Evolutionary conservation across 2,888 invertebrate genomes (phyloP).

Genomic region (Drosophila subsilvestris): DNA sequence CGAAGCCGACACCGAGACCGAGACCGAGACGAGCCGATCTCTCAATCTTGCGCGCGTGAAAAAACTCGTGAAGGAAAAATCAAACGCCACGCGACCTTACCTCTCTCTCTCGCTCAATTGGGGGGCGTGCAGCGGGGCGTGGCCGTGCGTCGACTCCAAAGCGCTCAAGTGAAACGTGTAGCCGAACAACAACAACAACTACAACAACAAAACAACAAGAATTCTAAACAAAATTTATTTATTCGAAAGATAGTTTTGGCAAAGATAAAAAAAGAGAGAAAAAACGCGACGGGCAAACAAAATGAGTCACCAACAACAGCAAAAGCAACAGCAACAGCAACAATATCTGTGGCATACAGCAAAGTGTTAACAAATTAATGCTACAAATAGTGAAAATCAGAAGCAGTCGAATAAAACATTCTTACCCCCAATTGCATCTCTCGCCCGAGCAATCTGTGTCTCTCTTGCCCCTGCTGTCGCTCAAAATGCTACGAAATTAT

Average conservation of each 20-base stretch:
- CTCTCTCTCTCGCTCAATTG: constrained; percentile 47
- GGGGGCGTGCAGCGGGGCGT: constrained; percentile 64
- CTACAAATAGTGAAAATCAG: constrained; percentile 41
- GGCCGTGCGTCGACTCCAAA: constrained; percentile 72
- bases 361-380: constrained; percentile 52
- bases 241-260: constrained; percentile 14
- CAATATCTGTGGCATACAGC: constrained; percentile 21
- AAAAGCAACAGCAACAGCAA: constrained; percentile 27
- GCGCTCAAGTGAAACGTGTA: constrained; percentile 55
- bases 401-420: constrained; percentile 34
- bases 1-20: constrained; percentile 38
- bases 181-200: neutral
- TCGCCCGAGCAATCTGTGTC: constrained; percentile 27
- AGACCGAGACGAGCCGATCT: constrained; percentile 48
- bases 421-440: constrained; percentile 21
- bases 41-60: constrained; percentile 61
- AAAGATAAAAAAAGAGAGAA: neutral
- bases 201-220: constrained; percentile 11
- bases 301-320: constrained; percentile 45
- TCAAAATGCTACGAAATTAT: constrained; percentile 82
- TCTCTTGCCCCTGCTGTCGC: constrained; percentile 53
- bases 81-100: constrained; percentile 74
- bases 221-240: constrained; percentile 36
- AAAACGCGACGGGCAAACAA: constrained; percentile 24
- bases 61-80: constrained; percentile 56